Evolutionary conservation across 2,113 vertebrate genomes (phyloP).

Genomic region (Heterochromis multidens): DNA sequence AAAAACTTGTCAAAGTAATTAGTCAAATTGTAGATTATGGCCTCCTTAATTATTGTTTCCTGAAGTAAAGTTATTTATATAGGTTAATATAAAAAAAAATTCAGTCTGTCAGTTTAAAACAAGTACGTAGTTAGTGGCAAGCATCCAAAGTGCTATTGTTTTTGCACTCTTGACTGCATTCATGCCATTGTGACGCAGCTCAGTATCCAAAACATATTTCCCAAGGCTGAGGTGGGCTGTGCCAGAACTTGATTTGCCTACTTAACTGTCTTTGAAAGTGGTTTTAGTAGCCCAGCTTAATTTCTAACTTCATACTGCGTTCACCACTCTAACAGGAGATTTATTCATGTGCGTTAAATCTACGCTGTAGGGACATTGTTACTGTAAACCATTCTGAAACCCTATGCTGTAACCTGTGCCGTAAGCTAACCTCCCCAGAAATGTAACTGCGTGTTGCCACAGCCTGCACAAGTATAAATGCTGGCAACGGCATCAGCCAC

Average conservation of each 20-base stretch:
- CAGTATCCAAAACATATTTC: background rate
- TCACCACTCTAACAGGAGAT: background rate
- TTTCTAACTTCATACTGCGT: background rate
- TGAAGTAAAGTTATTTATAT: background rate
- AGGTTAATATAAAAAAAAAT: background rate
- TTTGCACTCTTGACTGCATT: background rate
- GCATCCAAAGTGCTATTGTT: background rate
- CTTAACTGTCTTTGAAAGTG: background rate
- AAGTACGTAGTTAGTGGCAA: background rate
- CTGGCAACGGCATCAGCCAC: background rate
- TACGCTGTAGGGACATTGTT: background rate
- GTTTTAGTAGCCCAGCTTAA: background rate
- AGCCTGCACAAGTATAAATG: background rate
- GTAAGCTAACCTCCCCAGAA: background rate
- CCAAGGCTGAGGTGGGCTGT: background rate
- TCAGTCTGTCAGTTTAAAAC: background rate
- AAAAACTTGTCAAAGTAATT: background rate
- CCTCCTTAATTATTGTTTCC: background rate
- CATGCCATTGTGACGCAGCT: background rate
- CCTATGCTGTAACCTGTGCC: background rate
- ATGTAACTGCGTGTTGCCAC: background rate
- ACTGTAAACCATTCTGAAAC: background rate
- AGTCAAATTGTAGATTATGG: background rate
- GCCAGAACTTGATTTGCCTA: background rate
- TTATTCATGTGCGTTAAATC: background rate